Conservation (phyloP, 2,113 vertebrate species). For the Rostratula benghalensis region DNA sequence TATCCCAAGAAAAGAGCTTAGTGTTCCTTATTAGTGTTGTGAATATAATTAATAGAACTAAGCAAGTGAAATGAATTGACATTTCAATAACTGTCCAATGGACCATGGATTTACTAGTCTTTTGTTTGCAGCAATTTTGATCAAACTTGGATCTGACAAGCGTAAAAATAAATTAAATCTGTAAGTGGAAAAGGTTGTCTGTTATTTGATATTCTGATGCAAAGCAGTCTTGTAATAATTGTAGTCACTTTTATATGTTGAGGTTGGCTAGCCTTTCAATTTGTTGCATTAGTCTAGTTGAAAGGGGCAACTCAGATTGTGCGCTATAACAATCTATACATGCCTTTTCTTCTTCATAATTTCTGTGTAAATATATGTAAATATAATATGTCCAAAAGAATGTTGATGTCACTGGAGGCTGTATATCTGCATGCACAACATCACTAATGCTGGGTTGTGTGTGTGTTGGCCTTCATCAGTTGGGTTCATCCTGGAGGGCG, state of each 20-base stretch:
- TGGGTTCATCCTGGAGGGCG: background rate
- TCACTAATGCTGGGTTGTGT: background rate
- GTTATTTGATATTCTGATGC: background rate
- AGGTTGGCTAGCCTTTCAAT: background rate
- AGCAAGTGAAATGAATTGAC: conserved; percentile 40
- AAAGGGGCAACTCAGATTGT: background rate
- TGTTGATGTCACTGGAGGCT: background rate
- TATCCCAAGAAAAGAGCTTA: conserved; percentile 5
- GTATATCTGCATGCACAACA: background rate
- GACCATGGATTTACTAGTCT: conserved; percentile 53
- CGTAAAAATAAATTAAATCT: conserved; percentile 58
- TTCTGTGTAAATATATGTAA: background rate
- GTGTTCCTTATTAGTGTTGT: background rate
- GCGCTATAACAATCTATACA: background rate
- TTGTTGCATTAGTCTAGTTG: background rate
- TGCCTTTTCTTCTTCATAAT: background rate
- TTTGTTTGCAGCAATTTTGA: conserved; percentile 63
- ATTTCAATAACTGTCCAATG: conserved; percentile 62
- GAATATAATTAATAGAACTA: conserved; percentile 24
- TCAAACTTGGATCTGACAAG: conserved; percentile 60
- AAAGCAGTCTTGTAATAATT: conserved; percentile 7
- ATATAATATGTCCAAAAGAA: background rate
- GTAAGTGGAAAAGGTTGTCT: conserved; percentile 10
- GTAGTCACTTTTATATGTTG: background rate
- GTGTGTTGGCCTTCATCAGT: background rate